A percentile compares a stretch with the other conserved stretches of the same genome.
Evolutionary conservation across 2,113 vertebrate genomes (phyloP).

Genomic region (Pterocles burchelli): DNA sequence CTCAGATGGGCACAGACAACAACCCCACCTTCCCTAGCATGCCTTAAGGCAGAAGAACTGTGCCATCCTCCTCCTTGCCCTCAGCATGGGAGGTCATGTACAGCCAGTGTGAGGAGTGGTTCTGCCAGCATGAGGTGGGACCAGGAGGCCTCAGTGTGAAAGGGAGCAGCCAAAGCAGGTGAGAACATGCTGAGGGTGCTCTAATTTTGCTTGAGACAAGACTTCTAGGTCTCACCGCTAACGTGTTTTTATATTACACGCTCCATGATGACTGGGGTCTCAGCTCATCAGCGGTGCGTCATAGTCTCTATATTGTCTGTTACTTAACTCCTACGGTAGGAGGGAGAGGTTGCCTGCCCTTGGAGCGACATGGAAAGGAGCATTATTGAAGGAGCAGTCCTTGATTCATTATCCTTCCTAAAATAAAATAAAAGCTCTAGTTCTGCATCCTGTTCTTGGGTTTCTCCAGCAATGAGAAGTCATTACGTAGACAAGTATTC

Average conservation of each 20-base stretch:
- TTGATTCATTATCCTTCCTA: background rate
- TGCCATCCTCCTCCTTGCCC: accelerated
- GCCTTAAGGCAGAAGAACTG: background rate
- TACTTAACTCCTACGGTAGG: background rate
- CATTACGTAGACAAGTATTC: background rate
- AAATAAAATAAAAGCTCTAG: background rate
- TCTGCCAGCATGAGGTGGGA: background rate
- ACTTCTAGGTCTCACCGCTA: background rate
- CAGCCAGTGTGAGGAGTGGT: background rate
- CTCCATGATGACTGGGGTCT: background rate
- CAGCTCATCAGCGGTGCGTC: background rate
- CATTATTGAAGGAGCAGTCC: background rate
- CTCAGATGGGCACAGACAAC: background rate
- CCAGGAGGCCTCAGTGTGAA: background rate
- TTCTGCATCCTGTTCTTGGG: background rate
- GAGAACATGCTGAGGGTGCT: background rate
- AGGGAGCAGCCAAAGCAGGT: background rate
- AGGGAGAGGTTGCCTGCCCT: background rate
- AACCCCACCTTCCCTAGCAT: background rate
- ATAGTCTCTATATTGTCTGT: background rate
- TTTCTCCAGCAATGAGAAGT: background rate
- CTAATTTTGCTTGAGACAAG: background rate
- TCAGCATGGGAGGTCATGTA: background rate
- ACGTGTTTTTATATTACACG: background rate
- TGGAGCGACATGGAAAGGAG: background rate